Evolutionary conservation across 2,888 invertebrate genomes (phyloP), one percentile per base, ranked within the genome.

Genomic region (Drosophila helvetica): DNA sequence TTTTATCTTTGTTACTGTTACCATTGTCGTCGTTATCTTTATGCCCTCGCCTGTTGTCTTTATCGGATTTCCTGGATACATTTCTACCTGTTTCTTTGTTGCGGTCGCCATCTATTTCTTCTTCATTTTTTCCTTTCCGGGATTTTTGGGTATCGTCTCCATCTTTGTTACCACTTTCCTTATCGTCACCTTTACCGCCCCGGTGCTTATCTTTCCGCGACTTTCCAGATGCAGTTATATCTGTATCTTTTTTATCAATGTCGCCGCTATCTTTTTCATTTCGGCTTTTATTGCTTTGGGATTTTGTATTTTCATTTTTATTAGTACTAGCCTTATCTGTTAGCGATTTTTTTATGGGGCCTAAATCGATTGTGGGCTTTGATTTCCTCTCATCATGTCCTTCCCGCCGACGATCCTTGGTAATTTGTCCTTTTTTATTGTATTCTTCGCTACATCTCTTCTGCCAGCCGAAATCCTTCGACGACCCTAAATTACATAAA

Each of bases 331-430:
- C 50, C 22, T 22, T 27, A 62, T 51, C 45, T 43, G 56, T 53
- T 46, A 46, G 61, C 47, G 27, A 10, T 47, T 57, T 60, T 6
- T 45, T 48, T 8, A 43, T 38, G 8, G 25, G 30, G 1, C 46
- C 27, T 7, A 38, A 38, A n/a, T 38, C 27, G 5, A 7, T 25
- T 9, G 1, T 25, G n/a, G 19, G 22, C 4, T n/a, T 50, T 19
- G n/a, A 10, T 38, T 19, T 52, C 15, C 15, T 17, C 30, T 53
- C 25, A 27, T 48, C n/a, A 19, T 18, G 30, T 48, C 30, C 25
- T 10, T 45, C 50, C n/a, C 56, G 27, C 10, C n/a, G 27, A 38
- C 9, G 6, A 15, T 67, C 56, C 15, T 12, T 71, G 3, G 38
- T 19, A 9, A 19, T 18, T 3, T 47, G 55, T 1, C 15, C 48